These are phyloP conservation scores for Parauchenoglanis ngamensis DNA, from an alignment of 2,797 vertebrate species.

Conservation along the genomic window DNA sequence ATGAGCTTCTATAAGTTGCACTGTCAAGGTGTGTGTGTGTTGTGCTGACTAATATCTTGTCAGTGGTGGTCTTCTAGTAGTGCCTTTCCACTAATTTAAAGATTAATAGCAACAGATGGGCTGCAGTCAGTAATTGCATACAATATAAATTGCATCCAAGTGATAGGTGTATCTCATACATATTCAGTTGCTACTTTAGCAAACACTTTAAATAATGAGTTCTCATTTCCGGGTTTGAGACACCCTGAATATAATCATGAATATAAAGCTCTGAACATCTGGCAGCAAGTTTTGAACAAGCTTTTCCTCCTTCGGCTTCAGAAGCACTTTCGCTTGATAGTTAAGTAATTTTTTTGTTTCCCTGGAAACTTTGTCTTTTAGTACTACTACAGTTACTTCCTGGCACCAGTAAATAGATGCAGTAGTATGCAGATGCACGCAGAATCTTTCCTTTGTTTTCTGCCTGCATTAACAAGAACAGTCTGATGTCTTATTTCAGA, in stretches of 20 bases:
- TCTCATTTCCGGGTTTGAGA: background rate
- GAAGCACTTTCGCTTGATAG: background rate
- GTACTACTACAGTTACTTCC: background rate
- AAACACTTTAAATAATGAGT: background rate
- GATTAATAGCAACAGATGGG: background rate
- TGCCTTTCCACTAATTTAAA: background rate
- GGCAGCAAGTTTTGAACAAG: background rate
- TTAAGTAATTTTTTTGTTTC: background rate
- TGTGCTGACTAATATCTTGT: background rate
- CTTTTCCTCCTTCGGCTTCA: background rate
- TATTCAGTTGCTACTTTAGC: no score
- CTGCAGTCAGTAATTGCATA: background rate
- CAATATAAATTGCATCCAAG: background rate
- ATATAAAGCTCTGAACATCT: background rate
- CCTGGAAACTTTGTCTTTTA: background rate
- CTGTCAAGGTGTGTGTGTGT: background rate
- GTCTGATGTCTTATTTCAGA: background rate
- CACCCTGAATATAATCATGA: background rate
- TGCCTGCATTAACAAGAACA: background rate
- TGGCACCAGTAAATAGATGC: background rate
- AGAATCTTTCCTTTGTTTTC: background rate
- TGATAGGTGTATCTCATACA: background rate
- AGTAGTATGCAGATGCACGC: background rate
- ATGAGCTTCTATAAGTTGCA: background rate
- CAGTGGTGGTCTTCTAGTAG: background rate